phyloP scores from a whole-genome alignment of 2,797 vertebrate species.

The Dallia pectoralis region DNA sequence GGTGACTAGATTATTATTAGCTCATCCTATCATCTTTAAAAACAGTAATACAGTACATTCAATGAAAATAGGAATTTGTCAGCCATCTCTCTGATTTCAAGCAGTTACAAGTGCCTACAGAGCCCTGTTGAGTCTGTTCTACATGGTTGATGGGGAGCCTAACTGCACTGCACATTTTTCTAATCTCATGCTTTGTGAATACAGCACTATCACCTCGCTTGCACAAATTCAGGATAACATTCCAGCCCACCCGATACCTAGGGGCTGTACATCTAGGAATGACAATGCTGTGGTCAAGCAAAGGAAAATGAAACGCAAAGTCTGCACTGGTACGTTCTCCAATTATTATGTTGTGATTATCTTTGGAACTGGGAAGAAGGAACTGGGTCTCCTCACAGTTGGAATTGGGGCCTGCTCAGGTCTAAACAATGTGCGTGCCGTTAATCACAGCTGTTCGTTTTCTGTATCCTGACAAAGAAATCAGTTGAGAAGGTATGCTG shows the following conservation, averaged over 20 bases:
- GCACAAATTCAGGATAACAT: constrained; percentile 40
- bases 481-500: constrained; percentile 49
- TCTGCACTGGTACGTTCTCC: constrained; percentile 48
- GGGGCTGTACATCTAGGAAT: constrained; percentile 32
- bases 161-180: constrained; percentile 56
- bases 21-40: constrained; percentile 86
- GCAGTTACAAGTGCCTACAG: constrained; percentile 73
- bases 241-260: constrained; percentile 39
- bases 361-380: constrained; percentile 63
- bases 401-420: constrained; percentile 39
- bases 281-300: constrained; percentile 33
- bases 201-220: constrained; percentile 62
- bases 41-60: constrained; percentile 99
- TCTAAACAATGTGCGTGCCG: not conserved
- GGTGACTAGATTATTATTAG: constrained; percentile 97
- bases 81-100: constrained; percentile 82
- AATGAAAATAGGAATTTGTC: constrained; percentile 96
- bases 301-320: constrained; percentile 30
- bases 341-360: constrained; percentile 45
- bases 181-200: constrained; percentile 78
- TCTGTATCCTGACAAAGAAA: constrained; percentile 5
- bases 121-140: constrained; percentile 76
- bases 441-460: constrained; percentile 32
- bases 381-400: constrained; percentile 63
- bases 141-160: constrained; percentile 70